Evolutionary conservation across 2,888 invertebrate genomes (phyloP), one percentile per base, ranked within the genome.

Genomic region (Conomelus anceps): DNA sequence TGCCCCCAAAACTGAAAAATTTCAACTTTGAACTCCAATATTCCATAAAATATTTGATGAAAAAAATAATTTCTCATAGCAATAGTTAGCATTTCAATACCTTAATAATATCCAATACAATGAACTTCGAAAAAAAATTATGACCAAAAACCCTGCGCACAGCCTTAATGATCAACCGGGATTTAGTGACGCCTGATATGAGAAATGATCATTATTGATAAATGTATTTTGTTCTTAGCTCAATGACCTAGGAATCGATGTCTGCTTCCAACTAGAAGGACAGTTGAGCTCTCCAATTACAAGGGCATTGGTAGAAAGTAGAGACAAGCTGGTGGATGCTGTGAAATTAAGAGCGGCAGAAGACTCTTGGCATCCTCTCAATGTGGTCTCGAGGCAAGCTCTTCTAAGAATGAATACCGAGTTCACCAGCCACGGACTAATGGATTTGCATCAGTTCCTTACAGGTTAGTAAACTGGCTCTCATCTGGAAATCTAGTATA

Each of bases 181-280:
- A n/a, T n/a, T n/a, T n/a, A n/a, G n/a, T n/a, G n/a, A n/a, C n/a
- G n/a, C n/a, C n/a, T n/a, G n/a, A n/a, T 89, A 23, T 87, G 22
- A 85, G 85, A 88, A 89, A 23, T 23, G 22, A 63, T 87, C 23
- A 84, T 22, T n/a, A n/a, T n/a, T n/a, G n/a, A n/a, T n/a, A n/a
- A n/a, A n/a, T n/a, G 20, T 20, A 63, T n/a, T 63, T 89, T 41
- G 41, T 89, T 89, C 90, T 41, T 86, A 91, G 90, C 89, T 91
- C 89, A 89, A 90, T 26, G 94, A 94, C 23, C 94, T 95, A 90
- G 99, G 99, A 0, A 94, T 99, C 92, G 99, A 99, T 94, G 94
- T 99, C 90, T 96, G 97, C 91, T 99, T 98, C 93, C 97, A 98
- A 93, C 94, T 99, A 92, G 98, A 99, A 92, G 97, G 97, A 23